Conservation (phyloP, 2,797 vertebrate genomes). For the Neoniphon sammara region DNA sequence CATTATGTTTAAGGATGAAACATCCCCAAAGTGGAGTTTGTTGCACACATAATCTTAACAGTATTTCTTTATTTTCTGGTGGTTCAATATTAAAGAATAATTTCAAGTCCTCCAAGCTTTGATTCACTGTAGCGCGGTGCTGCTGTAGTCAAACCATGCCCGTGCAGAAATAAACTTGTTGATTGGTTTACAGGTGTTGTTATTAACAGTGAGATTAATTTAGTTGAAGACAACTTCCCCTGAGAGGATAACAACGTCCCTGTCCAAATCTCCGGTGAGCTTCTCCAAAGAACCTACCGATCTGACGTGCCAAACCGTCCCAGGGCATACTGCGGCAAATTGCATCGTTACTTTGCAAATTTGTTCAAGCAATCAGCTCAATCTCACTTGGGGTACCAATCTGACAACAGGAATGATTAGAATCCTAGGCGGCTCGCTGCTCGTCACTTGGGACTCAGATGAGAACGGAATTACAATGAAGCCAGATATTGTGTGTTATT, state of each 20-base stretch:
- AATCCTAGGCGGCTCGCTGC: slow-evolving; percentile 71
- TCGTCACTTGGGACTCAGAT: slow-evolving; percentile 72
- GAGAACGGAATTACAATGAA: slow-evolving; percentile 81
- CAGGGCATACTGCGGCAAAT: slow-evolving; percentile 73
- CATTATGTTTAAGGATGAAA: slow-evolving; percentile 47
- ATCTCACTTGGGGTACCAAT: slow-evolving; percentile 79
- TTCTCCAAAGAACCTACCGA: slow-evolving; percentile 45
- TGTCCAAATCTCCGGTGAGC: slow-evolving; percentile 28
- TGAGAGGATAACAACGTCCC: slow-evolving; percentile 45
- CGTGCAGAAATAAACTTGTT: slow-evolving; percentile 12
- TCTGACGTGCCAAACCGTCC: slow-evolving; percentile 53
- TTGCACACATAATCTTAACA: background rate
- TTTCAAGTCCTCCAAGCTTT: background rate
- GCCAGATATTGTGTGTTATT: slow-evolving; percentile 74
- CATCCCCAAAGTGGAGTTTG: slow-evolving; percentile 12
- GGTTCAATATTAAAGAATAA: background rate
- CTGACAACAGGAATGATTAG: slow-evolving; percentile 82
- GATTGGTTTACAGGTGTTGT: slow-evolving; percentile 36
- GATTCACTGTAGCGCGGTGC: background rate
- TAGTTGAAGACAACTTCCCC: slow-evolving; percentile 38
- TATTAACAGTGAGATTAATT: slow-evolving; percentile 60
- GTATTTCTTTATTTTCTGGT: slow-evolving; percentile 11
- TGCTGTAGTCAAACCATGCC: background rate
- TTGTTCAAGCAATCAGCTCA: slow-evolving; percentile 83
- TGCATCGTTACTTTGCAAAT: slow-evolving; percentile 84